A percentile compares a stretch with the other conserved stretches of the same genome.
Conservation (phyloP, 1,140 invertebrate genomes). For the Drosophila nannoptera region DNA sequence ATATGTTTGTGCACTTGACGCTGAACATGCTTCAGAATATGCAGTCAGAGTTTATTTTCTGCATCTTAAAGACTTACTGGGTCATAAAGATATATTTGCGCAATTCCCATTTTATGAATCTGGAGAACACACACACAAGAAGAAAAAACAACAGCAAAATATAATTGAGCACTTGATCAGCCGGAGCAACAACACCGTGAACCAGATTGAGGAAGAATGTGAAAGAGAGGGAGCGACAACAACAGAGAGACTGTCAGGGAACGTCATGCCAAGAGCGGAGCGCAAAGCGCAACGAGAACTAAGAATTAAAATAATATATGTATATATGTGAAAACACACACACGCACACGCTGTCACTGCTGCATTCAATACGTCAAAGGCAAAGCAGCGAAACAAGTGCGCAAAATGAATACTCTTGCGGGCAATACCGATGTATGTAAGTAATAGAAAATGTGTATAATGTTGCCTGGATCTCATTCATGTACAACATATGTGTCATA, state of each 20-base stretch:
- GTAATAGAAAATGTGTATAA: no score
- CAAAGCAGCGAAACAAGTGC: no score
- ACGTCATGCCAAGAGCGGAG: constrained; percentile 2
- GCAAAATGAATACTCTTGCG: neutral
- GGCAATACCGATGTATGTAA: no score
- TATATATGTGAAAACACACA: neutral
- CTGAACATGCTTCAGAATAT: neutral
- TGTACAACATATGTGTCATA: no score
- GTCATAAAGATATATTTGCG: neutral
- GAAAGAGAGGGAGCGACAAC: constrained; percentile 6
- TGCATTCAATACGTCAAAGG: neutral
- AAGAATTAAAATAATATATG: constrained; percentile 11
- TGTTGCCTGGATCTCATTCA: no score
- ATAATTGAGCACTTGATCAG: constrained; percentile 76
- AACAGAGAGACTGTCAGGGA: constrained; percentile 10
- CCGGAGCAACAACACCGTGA: constrained; percentile 18
- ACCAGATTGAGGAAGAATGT: constrained; percentile 6
- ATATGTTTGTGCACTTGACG: neutral
- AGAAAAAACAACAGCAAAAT: constrained; percentile 48
- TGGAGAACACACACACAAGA: neutral
- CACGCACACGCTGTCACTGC: neutral
- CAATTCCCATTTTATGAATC: neutral
- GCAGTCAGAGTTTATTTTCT: neutral
- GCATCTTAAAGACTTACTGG: neutral
- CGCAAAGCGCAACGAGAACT: constrained; percentile 6